These are phyloP conservation scores for Alauda arvensis DNA, from an alignment of 2,797 vertebrate species.

Conservation along the genomic window DNA sequence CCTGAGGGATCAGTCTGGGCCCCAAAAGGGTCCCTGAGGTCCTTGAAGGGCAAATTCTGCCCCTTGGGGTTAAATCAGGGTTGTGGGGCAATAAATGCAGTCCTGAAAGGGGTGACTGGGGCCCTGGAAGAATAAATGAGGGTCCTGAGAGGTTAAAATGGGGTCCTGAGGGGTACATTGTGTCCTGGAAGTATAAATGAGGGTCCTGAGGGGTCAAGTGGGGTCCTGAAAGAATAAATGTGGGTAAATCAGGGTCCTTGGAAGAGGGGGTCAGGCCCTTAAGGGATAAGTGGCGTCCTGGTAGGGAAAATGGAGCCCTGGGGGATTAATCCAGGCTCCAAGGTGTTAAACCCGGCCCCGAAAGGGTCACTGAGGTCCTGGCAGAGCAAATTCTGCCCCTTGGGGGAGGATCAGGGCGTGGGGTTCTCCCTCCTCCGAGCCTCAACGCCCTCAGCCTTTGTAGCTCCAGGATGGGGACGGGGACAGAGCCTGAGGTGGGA, in stretches of 20 bases:
- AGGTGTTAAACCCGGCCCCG: neutral
- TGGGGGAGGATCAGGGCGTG: neutral
- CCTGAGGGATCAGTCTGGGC: too few species aligned
- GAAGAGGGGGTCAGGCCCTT: neutral
- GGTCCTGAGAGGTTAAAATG: too few species aligned
- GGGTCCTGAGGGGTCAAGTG: too few species aligned
- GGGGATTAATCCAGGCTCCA: fast-evolving
- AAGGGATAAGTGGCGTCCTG: neutral
- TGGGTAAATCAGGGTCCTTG: neutral
- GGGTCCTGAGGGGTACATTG: too few species aligned
- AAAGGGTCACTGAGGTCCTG: neutral
- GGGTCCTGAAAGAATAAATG: neutral
- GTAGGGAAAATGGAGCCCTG: neutral
- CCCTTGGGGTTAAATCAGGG: too few species aligned
- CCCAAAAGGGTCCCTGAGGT: too few species aligned
- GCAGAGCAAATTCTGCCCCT: neutral
- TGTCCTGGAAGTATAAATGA: too few species aligned
- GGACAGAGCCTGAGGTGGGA: neutral
- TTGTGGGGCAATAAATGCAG: too few species aligned
- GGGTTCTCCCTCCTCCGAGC: neutral
- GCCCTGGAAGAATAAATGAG: too few species aligned
- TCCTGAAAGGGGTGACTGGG: too few species aligned
- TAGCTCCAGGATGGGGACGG: neutral
- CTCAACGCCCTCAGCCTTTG: neutral
- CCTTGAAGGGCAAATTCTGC: too few species aligned